Evolutionary conservation across 2,113 vertebrate genomes (phyloP).

Genomic region (Chionomys nivalis): DNA sequence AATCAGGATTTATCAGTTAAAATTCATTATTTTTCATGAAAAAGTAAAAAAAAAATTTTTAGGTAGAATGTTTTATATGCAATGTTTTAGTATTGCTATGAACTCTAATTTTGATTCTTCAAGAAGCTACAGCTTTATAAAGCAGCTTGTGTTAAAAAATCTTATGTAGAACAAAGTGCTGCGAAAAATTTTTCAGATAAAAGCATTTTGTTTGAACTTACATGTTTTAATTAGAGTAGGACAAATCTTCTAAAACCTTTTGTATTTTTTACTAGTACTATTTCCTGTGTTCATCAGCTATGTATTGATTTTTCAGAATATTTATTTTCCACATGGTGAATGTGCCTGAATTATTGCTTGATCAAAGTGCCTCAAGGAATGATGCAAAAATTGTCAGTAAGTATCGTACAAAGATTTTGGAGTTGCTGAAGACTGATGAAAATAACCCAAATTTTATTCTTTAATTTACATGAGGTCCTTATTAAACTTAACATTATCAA

Average conservation of each 20-base stretch:
- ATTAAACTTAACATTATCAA: constrained; percentile 53
- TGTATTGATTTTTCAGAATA: constrained; percentile 82
- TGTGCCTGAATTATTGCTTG: constrained; percentile 79
- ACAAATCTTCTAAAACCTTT: constrained; percentile 49
- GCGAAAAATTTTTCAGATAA: constrained; percentile 17
- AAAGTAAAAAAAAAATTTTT: constrained; percentile 11
- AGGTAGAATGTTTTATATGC: background rate
- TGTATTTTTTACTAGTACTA: constrained; percentile 56
- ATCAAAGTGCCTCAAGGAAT: constrained; percentile 77
- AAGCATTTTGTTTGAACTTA: constrained; percentile 44
- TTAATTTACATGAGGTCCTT: constrained; percentile 79
- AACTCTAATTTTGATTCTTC: constrained; percentile 41
- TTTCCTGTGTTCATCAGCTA: constrained; percentile 76
- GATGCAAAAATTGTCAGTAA: constrained; percentile 80
- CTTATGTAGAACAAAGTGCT: constrained; percentile 25
- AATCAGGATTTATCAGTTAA: constrained; percentile 13
- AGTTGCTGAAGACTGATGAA: constrained; percentile 78
- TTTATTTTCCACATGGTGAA: constrained; percentile 81
- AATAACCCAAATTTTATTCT: constrained; percentile 71
- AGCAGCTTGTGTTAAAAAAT: constrained; percentile 45
- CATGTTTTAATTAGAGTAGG: constrained; percentile 52
- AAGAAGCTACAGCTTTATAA: constrained; percentile 42
- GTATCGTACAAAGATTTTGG: constrained; percentile 79
- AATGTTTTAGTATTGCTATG: constrained; percentile 2
- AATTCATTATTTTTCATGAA: constrained; percentile 16